phyloP scores from a whole-genome alignment of 2,113 vertebrate genomes.

The Micromys minutus region DNA sequence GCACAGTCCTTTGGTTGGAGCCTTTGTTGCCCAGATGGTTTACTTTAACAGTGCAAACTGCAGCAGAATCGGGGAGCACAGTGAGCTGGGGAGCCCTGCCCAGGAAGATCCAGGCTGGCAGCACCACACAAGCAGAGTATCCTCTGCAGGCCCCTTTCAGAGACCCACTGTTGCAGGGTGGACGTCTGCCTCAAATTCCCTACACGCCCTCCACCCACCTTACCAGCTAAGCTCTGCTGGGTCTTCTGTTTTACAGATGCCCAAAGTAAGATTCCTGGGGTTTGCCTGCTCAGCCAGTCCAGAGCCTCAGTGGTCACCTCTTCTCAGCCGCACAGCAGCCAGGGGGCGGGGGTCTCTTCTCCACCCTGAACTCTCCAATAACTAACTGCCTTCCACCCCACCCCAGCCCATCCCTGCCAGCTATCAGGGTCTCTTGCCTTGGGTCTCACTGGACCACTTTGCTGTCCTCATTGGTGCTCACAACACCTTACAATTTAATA shows the following conservation, averaged over 20 bases:
- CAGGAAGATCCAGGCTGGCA: not conserved
- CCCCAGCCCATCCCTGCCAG: not conserved
- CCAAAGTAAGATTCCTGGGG: not conserved
- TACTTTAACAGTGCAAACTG: not conserved
- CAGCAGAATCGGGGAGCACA: not conserved
- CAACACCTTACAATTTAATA: slow-evolving; percentile 78
- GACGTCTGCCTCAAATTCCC: not conserved
- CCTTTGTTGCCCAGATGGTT: not conserved
- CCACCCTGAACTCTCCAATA: not conserved
- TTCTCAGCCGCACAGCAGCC: not conserved
- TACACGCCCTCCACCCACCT: not conserved
- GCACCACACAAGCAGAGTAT: not conserved
- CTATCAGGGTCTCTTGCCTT: not conserved
- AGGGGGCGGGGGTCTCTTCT: not conserved
- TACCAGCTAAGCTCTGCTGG: not conserved
- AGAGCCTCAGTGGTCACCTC: not conserved
- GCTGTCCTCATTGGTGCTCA: slow-evolving; percentile 72
- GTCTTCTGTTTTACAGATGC: not conserved
- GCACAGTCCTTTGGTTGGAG: not conserved
- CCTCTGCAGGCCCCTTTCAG: not conserved
- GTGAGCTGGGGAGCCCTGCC: not conserved
- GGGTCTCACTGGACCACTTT: slow-evolving; percentile 55
- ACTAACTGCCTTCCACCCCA: not conserved
- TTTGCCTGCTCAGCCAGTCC: not conserved
- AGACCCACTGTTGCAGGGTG: not conserved